Evolutionary conservation across 2,888 invertebrate genomes (phyloP).

Genomic region (Abrostola triplasia): DNA sequence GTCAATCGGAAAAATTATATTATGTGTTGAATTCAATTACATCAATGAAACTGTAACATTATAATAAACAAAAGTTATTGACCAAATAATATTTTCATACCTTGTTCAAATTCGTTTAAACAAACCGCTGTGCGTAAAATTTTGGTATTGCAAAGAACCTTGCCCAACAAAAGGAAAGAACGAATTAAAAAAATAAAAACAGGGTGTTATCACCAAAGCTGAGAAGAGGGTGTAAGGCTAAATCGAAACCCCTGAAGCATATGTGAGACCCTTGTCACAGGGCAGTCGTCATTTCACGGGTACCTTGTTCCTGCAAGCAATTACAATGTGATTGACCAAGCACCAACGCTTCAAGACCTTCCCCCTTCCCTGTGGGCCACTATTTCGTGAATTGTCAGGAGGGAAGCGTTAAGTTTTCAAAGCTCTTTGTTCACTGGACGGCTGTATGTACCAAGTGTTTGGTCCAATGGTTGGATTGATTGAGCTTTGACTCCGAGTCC

Average conservation of each 20-base stretch:
- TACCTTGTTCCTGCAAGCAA: constrained; percentile 83
- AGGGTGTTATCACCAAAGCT: constrained; percentile 46
- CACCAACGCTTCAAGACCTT: constrained; percentile 61
- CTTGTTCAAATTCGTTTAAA: too few species aligned
- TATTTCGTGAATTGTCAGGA: constrained; percentile 19
- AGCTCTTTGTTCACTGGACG: constrained; percentile 64
- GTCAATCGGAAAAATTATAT: too few species aligned
- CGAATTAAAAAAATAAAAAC: constrained; percentile 40
- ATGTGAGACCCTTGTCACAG: constrained; percentile 79
- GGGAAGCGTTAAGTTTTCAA: constrained; percentile 42
- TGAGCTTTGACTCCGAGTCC: constrained; percentile 71
- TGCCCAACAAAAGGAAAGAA: constrained; percentile 1
- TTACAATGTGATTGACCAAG: constrained; percentile 84
- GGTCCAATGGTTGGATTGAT: constrained; percentile 82
- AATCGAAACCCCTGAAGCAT: constrained; percentile 76
- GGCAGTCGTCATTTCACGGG: constrained; percentile 85
- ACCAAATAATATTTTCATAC: too few species aligned
- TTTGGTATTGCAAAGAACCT: too few species aligned
- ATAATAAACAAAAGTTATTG: too few species aligned
- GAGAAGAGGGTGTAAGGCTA: constrained; percentile 67
- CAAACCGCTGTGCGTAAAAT: too few species aligned
- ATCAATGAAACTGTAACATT: too few species aligned
- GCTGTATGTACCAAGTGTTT: constrained; percentile 72
- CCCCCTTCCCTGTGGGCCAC: constrained; percentile 19
- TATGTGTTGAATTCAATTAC: too few species aligned